phyloP scores from a whole-genome alignment of 2,888 invertebrate genomes.

The Oscheius sp. region DNA sequence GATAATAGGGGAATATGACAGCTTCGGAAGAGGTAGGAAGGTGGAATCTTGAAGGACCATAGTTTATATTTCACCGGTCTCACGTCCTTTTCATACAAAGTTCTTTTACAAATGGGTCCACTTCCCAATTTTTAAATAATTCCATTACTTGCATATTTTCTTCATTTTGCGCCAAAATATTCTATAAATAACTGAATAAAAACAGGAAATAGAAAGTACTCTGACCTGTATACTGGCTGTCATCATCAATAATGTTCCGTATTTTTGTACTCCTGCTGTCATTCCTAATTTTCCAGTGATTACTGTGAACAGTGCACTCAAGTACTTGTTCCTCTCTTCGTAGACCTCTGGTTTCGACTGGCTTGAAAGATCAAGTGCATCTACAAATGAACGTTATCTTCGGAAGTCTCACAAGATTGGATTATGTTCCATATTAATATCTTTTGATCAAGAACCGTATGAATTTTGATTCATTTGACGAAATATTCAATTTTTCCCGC shows the following conservation, averaged over 20 bases:
- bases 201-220: not conserved
- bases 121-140: conserved; percentile 66
- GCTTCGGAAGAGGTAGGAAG: conserved; percentile 33
- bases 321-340: conserved; percentile 69
- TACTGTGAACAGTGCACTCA: conserved; percentile 67
- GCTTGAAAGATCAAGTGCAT: conserved; percentile 67
- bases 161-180: conserved; percentile 72
- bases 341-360: conserved; percentile 64
- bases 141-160: conserved; percentile 73
- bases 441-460: not conserved
- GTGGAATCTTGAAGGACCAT: conserved; percentile 21
- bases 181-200: conserved; percentile 52
- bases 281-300: conserved; percentile 60
- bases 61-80: not conserved
- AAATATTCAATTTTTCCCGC: too few species aligned
- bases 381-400: conserved; percentile 44
- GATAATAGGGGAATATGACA: conserved; percentile 47
- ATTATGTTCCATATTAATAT: too few species aligned
- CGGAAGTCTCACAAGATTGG: too few species aligned
- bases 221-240: conserved; percentile 63
- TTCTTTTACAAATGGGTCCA: conserved; percentile 65
- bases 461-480: not conserved
- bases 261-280: conserved; percentile 61
- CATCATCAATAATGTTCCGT: conserved; percentile 65
- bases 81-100: conserved; percentile 53